A percentile compares a stretch with the other conserved stretches of the same genome.
These are phyloP conservation scores for Manis javanica DNA, from an alignment of 2,797 vertebrate genomes.

Conservation along the genomic window DNA sequence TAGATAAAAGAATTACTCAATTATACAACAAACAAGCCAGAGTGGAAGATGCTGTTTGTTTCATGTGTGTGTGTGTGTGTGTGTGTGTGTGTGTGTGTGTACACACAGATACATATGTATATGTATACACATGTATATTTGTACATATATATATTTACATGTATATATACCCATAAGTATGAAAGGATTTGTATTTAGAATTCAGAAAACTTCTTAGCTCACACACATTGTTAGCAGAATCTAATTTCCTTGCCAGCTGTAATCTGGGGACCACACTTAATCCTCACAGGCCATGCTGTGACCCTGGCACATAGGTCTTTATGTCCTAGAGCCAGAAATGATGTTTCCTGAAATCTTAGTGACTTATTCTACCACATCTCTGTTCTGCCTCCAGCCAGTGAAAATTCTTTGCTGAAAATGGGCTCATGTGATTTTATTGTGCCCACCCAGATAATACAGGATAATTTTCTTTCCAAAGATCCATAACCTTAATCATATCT, in stretches of 20 bases:
- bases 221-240: neutral
- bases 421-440: neutral
- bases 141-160: neutral
- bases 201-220: neutral
- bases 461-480: neutral
- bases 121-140: neutral
- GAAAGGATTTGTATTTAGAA: neutral
- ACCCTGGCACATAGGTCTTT: neutral
- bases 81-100: neutral
- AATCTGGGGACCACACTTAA: neutral
- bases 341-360: neutral
- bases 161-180: neutral
- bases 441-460: neutral
- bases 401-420: neutral
- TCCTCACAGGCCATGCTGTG: rapidly evolving
- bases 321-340: neutral
- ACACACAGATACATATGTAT: too few species aligned
- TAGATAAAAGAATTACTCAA: neutral
- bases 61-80: too few species aligned
- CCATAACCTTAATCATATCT: neutral
- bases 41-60: neutral
- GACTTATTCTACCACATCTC: neutral
- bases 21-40: neutral
- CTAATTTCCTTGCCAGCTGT: neutral
- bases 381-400: neutral